These are phyloP conservation scores for Tipula lateralis DNA, from an alignment of 2,888 invertebrate genomes.

Conservation along the genomic window DNA sequence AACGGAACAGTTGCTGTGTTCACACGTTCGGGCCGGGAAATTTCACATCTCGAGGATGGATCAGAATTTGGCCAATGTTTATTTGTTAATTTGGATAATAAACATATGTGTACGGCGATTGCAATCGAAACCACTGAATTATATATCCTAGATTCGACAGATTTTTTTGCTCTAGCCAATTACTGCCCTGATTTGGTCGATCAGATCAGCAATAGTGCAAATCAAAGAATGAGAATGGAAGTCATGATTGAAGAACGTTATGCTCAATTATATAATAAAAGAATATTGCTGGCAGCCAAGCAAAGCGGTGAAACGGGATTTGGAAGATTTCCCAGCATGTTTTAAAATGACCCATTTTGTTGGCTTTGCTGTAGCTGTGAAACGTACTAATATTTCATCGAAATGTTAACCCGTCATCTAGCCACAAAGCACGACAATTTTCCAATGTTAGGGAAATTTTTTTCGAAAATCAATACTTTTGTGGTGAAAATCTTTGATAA, in stretches of 20 bases:
- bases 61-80: slow-evolving; percentile 53
- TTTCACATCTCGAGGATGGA: slow-evolving; percentile 55
- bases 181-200: neutral
- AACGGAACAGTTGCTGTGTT: slow-evolving; percentile 58
- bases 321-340: neutral
- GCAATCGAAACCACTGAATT: neutral
- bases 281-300: neutral
- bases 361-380: no score
- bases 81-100: slow-evolving; percentile 35
- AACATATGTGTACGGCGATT: neutral
- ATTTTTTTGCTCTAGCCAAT: neutral
- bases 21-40: slow-evolving; percentile 58
- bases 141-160: neutral
- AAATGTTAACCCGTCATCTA: neutral
- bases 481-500: neutral
- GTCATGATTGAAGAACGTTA: neutral
- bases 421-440: no score
- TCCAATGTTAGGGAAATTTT: no score
- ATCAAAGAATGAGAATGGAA: neutral
- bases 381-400: neutral
- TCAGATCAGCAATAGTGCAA: neutral
- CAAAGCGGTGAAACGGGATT: neutral
- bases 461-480: neutral
- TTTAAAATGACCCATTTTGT: no score
- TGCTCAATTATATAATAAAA: neutral